Base-by-base conservation (phyloP, 1,140 invertebrate species). In the Halesus radiatus region DNA sequence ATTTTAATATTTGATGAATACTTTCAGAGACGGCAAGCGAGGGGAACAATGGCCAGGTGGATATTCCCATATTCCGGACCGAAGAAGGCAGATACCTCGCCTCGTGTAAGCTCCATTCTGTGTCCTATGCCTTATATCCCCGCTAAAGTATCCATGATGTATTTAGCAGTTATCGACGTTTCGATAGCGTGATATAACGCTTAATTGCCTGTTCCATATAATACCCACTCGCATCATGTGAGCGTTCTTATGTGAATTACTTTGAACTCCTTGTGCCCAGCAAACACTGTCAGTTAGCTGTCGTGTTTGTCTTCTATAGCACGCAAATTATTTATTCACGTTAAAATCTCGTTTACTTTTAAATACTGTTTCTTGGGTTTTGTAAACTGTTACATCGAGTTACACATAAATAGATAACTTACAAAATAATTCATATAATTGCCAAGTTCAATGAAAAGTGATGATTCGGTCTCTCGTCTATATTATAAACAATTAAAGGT, bases 11-110 rank as follows among this genome's bases (percentile, higher is more conserved):
- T 81, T 83, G 45, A 83, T 81, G 64, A 79, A 76, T 83, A 78
- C 26, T 79, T 79, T 76, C 79, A 80, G 85, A 78, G 54, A 52
- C 66, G 66, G 26, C 77, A 15, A 66, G 53, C 70, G 90, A 91
- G 84, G 89, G 87, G 72, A 87, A 89, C 82, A 91, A 92, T 83
- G 88, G 89, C 53, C 91, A 92, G 84, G 89, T 92, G 84, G 93
- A 94, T 84, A 93, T 94, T 90, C 91, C 93, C 23, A 92, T 95
- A 87, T 95, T 96, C 88, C 93, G 92, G 84, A 93, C 94, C 45
- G 95, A 96, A 85, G 94, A 96, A 86, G 94, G 94, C 84, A 93
- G 93, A 87, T 96, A 96, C 87, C 90, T 96, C 79, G 94, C 94
- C 50, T 92, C 93, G 84, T 94, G 94, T 95, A 91, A 94, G 93